Percentiles rank a stretch among this genome's conserved stretches.
phyloP scores from a whole-genome alignment of 2,797 vertebrate species.

The Melopsittacus undulatus region DNA sequence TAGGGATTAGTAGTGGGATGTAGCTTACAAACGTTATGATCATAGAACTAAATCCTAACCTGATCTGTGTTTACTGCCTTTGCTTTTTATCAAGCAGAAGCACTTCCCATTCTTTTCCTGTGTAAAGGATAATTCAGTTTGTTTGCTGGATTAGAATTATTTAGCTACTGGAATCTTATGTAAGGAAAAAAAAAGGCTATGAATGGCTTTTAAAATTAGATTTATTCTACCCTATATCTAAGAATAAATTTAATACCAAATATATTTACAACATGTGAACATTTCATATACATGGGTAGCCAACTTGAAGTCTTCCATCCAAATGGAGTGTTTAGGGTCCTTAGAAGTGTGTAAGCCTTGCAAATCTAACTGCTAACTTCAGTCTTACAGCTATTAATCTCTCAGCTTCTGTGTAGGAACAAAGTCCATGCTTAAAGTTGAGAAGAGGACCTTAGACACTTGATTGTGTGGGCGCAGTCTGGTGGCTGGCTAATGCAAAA shows the following conservation, averaged over 20 bases:
- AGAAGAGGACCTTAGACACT: background rate
- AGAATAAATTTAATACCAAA: background rate
- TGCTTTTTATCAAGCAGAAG: background rate
- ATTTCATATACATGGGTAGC: background rate
- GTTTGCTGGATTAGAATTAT: background rate
- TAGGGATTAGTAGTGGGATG: background rate
- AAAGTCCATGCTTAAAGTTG: background rate
- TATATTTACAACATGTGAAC: background rate
- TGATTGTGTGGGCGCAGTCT: background rate
- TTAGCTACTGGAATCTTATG: background rate
- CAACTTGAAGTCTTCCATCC: background rate
- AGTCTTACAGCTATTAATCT: background rate
- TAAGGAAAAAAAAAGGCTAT: background rate
- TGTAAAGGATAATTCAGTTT: background rate
- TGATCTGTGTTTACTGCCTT: background rate
- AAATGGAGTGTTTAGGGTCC: background rate
- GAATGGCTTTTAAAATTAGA: background rate
- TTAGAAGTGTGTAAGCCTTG: background rate
- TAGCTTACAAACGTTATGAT: background rate
- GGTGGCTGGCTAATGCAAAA: background rate
- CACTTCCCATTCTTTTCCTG: background rate
- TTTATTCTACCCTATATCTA: background rate
- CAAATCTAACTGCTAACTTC: background rate
- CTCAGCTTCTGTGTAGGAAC: background rate
- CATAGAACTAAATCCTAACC: background rate